phyloP scores from a whole-genome alignment of 2,888 invertebrate species.

The Pterobdella sp. region DNA sequence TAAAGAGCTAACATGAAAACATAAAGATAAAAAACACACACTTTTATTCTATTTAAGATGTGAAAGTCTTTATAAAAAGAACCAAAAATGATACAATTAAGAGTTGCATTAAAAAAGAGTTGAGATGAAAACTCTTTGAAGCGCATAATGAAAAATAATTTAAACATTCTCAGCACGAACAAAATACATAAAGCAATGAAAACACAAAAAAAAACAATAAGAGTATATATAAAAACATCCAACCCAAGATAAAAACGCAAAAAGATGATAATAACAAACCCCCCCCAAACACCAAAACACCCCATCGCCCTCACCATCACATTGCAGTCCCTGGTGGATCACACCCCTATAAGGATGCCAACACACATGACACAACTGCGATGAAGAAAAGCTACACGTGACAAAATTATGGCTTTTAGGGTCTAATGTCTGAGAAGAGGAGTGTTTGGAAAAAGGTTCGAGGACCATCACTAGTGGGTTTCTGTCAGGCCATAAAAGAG shows the following conservation, averaged over 20 bases:
- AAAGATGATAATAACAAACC: neutral
- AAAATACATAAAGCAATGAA: neutral
- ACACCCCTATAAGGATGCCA: slow-evolving; percentile 20
- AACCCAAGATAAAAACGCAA: neutral
- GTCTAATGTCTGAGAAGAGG: too few species aligned
- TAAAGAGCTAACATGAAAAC: too few species aligned
- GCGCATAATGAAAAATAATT: neutral
- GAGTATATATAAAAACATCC: neutral
- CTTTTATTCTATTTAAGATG: too few species aligned
- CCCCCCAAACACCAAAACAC: neutral
- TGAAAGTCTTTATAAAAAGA: too few species aligned
- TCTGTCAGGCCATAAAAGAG: too few species aligned
- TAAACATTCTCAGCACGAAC: neutral
- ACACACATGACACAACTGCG: slow-evolving; percentile 22
- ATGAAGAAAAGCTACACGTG: slow-evolving; percentile 14
- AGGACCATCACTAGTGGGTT: too few species aligned
- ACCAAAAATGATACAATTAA: too few species aligned
- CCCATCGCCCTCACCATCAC: neutral
- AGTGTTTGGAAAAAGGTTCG: too few species aligned
- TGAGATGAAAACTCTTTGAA: too few species aligned
- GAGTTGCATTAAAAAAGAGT: too few species aligned
- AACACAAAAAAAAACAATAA: neutral
- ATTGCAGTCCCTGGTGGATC: slow-evolving; percentile 23
- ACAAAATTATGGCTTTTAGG: neutral
- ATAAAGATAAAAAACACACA: too few species aligned